A percentile compares a stretch with the other conserved stretches of the same genome.
Conservation (phyloP, 2,888 invertebrate genomes). For the Lypha dubia region DNA sequence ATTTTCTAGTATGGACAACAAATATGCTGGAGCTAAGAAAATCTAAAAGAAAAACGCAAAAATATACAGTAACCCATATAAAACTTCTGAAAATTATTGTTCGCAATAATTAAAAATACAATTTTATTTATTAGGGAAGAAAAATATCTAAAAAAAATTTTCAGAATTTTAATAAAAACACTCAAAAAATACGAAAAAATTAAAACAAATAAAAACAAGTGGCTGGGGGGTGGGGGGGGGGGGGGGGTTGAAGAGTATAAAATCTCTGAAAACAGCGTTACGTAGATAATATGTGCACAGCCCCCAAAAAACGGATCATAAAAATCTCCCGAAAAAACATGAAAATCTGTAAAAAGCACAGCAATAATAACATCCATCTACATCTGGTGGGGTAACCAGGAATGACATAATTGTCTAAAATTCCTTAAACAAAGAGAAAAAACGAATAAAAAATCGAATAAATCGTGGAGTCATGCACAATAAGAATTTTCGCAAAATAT, state of each 20-base stretch:
- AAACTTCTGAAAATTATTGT: not conserved
- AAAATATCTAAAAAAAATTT: constrained; percentile 12
- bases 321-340: constrained; percentile 22
- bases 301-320: not conserved
- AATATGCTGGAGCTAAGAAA: constrained; percentile 12
- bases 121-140: not conserved
- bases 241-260: too few species aligned
- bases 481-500: not conserved
- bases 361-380: not conserved
- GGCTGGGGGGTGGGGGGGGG: too few species aligned
- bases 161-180: not conserved
- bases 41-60: not conserved
- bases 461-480: constrained; percentile 4
- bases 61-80: not conserved
- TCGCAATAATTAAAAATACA: constrained; percentile 7
- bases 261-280: too few species aligned
- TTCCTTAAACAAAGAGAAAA: constrained; percentile 42
- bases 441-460: constrained; percentile 9
- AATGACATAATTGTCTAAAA: constrained; percentile 68
- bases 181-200: constrained; percentile 14
- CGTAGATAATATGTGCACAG: too few species aligned
- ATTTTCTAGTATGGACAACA: not conserved
- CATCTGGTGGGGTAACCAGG: constrained; percentile 11
- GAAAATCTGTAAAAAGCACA: constrained; percentile 27
- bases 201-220: constrained; percentile 20